A percentile compares a stretch with the other conserved stretches of the same genome.
Evolutionary conservation across 2,797 vertebrate species (phyloP).

Genomic region (Pseudocheirus occidentalis): DNA sequence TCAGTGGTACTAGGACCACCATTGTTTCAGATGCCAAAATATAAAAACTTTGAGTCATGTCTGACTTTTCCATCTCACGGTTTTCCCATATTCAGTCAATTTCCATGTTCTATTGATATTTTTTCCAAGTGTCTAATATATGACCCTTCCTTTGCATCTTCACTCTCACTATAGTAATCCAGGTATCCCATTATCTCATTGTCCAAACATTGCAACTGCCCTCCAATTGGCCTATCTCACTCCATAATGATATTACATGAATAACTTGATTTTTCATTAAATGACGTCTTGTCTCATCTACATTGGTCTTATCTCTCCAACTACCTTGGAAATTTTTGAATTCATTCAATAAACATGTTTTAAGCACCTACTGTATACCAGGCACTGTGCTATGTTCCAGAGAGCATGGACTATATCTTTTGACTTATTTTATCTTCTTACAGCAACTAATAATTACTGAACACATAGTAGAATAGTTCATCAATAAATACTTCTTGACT

Average conservation of each 20-base stretch:
- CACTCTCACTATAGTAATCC: neutral
- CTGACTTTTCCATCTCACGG: neutral
- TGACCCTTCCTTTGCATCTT: neutral
- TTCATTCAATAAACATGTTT: neutral
- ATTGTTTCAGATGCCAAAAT: neutral
- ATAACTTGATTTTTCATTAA: neutral
- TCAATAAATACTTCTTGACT: slow-evolving; percentile 18
- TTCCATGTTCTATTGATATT: neutral
- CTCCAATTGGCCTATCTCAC: neutral
- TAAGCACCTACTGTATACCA: neutral
- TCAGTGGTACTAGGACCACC: neutral
- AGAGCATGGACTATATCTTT: neutral
- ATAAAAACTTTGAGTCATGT: neutral
- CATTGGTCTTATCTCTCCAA: neutral
- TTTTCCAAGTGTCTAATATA: neutral
- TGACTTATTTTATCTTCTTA: neutral
- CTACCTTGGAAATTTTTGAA: neutral
- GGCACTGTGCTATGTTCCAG: neutral
- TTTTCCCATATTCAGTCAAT: neutral
- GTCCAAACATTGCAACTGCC: neutral
- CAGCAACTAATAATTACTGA: neutral
- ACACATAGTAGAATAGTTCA: neutral
- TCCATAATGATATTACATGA: neutral
- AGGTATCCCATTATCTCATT: neutral
- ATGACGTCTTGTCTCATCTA: neutral